These are phyloP conservation scores for Ophraella communa DNA, from an alignment of 2,888 invertebrate genomes.

Conservation along the genomic window DNA sequence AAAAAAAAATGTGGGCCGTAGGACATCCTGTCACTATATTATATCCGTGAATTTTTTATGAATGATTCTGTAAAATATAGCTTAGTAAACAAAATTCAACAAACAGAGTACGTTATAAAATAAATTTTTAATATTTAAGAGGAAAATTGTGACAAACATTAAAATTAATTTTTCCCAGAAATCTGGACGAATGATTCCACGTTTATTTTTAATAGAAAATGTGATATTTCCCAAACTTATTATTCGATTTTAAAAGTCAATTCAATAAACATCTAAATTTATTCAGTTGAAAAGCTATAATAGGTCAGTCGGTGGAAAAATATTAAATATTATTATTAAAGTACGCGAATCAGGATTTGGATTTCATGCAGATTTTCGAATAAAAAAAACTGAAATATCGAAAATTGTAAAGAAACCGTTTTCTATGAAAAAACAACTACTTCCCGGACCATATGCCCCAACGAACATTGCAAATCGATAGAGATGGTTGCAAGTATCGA, in stretches of 20 bases:
- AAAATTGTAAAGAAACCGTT: too few species aligned
- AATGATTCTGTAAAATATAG: background rate
- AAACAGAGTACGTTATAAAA: background rate
- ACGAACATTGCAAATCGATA: too few species aligned
- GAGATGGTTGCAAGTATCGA: too few species aligned
- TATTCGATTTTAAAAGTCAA: background rate
- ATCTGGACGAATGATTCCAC: background rate
- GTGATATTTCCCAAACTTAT: slow-evolving; percentile 1
- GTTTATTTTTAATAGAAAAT: slow-evolving; percentile 7
- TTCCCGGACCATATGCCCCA: too few species aligned
- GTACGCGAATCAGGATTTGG: too few species aligned
- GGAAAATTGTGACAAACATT: background rate
- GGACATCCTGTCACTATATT: background rate
- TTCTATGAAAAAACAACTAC: too few species aligned
- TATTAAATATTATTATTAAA: background rate
- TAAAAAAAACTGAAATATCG: too few species aligned
- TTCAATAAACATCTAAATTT: slow-evolving; percentile 14
- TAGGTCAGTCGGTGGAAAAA: background rate
- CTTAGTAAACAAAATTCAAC: background rate
- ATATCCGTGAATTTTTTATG: background rate
- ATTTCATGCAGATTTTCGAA: too few species aligned
- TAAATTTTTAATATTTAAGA: background rate
- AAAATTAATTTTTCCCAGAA: background rate
- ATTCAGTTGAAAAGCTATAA: background rate
- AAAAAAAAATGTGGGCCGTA: background rate